Evolutionary conservation across 1,140 invertebrate genomes (phyloP), one percentile per base, ranked within the genome.

Genomic region (Galleria mellonella): DNA sequence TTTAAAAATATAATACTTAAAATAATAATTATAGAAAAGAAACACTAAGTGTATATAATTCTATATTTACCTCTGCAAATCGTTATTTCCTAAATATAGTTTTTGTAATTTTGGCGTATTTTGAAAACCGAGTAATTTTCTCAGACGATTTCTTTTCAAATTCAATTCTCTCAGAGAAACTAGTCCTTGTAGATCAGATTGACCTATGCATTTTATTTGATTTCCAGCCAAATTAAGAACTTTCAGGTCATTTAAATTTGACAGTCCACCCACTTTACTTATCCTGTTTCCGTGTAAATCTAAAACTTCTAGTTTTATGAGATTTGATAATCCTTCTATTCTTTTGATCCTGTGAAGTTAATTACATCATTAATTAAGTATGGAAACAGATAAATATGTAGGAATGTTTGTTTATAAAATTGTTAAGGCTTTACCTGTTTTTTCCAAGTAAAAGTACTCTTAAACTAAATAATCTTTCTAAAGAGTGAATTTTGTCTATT

Each of bases 251-350:
- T 89, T 90, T 33, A 90, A 76, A 50, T 87, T 89, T 5, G 83
- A 86, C 51, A 90, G 79, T 9, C 87, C 84, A 33, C 74, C 78
- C 3, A 88, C 83, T 65, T 88, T 83, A 28, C 87, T 86, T 53
- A 97, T 93, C 75, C 95, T 93, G 86, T 97, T 97, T 5, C 95
- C 95, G 83, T 98, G 96, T 46, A 97, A 87, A 86, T 98, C 96
- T 38, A 97, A 81, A n/a, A 97, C 94, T 87, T 96, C 94, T 51
- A 96, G 76, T 77, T 94, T 93, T 15, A 88, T 75, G 38, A 95
- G 79, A 44, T 85, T 88, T 41, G 91, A 89, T 44, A 96, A 77
- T 32, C 94, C 94, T 76, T 96, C 93, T 43, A 94, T 92, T 65
- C 89, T 89, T 67, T 89, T 90, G 48, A 94, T 91, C 75, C 92